Percentiles rank a stretch among this genome's conserved stretches.
Evolutionary conservation across 2,888 invertebrate species (phyloP).

Genomic region (Andrena minutula): DNA sequence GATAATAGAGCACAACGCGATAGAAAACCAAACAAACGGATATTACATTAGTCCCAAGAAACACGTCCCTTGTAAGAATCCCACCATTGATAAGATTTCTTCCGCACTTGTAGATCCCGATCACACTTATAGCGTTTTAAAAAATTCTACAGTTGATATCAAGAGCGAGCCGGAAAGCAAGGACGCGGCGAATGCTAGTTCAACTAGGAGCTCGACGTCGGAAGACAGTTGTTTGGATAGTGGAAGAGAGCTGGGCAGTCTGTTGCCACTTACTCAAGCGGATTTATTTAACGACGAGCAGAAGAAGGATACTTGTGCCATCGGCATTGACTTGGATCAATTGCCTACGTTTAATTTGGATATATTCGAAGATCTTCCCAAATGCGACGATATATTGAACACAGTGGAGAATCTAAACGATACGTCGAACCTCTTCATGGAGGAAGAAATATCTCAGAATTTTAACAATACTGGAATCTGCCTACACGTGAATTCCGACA

Average conservation of each 20-base stretch:
- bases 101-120: slow-evolving; percentile 22
- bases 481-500: slow-evolving; percentile 86
- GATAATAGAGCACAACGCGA: neutral
- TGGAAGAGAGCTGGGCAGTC: slow-evolving; percentile 48
- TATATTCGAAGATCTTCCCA: slow-evolving; percentile 71
- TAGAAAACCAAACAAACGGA: slow-evolving; percentile 1
- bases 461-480: slow-evolving; percentile 86
- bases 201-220: slow-evolving; percentile 33
- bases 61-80: slow-evolving; percentile 26
- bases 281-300: slow-evolving; percentile 49
- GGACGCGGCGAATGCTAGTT: slow-evolving; percentile 20
- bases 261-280: slow-evolving; percentile 53
- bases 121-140: slow-evolving; percentile 51
- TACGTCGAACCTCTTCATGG: slow-evolving; percentile 55
- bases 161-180: slow-evolving; percentile 2
- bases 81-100: neutral
- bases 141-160: slow-evolving; percentile 17
- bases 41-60: neutral
- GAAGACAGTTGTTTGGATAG: slow-evolving; percentile 39
- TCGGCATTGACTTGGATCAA: slow-evolving; percentile 66
- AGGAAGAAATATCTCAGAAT: slow-evolving; percentile 58
- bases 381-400: slow-evolving; percentile 62
- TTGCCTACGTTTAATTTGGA: slow-evolving; percentile 73
- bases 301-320: slow-evolving; percentile 54
- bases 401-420: slow-evolving; percentile 61